phyloP scores from a whole-genome alignment of 2,888 invertebrate genomes.

The Siphonodentalium dalli region DNA sequence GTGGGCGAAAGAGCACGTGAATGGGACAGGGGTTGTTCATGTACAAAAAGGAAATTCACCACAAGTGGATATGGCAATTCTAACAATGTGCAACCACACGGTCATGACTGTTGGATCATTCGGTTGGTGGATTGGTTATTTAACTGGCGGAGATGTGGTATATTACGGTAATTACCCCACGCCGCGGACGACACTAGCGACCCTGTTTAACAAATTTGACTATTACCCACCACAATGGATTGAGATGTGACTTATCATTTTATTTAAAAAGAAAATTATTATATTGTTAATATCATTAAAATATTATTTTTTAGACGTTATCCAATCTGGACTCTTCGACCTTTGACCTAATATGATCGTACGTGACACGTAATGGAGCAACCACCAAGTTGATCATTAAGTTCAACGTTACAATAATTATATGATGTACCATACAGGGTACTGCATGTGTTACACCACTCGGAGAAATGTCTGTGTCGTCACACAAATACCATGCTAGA shows the following conservation, averaged over 20 bases:
- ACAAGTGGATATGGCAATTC: constrained; percentile 29
- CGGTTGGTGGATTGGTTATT: constrained; percentile 48
- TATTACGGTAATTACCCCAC: constrained; percentile 23
- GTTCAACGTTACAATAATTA: no score
- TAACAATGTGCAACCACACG: constrained; percentile 58
- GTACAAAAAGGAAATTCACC: constrained; percentile 11
- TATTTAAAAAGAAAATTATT: no score
- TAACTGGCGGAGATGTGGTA: constrained; percentile 36
- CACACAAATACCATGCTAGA: no score
- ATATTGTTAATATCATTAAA: no score
- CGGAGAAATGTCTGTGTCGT: no score
- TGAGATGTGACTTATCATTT: constrained; percentile 5
- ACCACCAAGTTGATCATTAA: no score
- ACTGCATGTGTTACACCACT: no score
- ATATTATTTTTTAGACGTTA: no score
- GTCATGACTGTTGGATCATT: constrained; percentile 56
- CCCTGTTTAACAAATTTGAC: constrained; percentile 11
- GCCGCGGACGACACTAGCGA: constrained; percentile 13
- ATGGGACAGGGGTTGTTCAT: constrained; percentile 5
- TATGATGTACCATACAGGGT: no score
- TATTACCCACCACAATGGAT: constrained; percentile 26
- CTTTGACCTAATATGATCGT: no score
- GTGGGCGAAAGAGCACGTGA: constrained; percentile 25
- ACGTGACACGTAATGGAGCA: no score
- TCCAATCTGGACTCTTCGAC: no score